Evolutionary conservation across 2,888 invertebrate species (phyloP), one percentile per base, ranked within the genome.

Genomic region (Leptarthrus brevirostris): DNA sequence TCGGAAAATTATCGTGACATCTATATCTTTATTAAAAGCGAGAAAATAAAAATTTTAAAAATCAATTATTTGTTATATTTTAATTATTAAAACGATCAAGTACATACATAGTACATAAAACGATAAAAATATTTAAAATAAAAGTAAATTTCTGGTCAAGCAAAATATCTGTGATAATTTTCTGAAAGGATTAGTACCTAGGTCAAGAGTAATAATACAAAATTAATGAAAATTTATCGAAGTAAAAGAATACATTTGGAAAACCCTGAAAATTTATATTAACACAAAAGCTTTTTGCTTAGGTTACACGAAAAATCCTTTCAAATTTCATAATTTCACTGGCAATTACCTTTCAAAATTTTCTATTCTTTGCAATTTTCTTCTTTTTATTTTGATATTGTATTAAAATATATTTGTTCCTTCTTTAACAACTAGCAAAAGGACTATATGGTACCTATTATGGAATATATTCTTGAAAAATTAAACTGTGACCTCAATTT

Each of bases 131-230:
- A 14, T 70, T 58, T 58, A 44, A 66, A 54, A 53, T 44, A 47
- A 56, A 52, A 54, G 5, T 22, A 54, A 22, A 34, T 30, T 40
- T 75, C 72, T 75, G 72, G 74, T 75, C 72, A 75, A 56, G 30
- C 72, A 74, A 76, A 74, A 74, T 76, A 76, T 76, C 74, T 76
- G 76, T 74, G 74, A 76, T 76, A 76, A 76, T 76, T 76, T 74
- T 76, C 76, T 76, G 74, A 76, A 72, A 73, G 74, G 76, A 73
- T 72, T 58, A 72, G 56, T 72, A 72, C 49, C 52, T 72, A 61
- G 44, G 72, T 20, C 72, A 56, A 16, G 40, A 71, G 22, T 71
- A 71, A 56, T 34, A 52, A 70, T 70, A 70, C 52, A 36, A 70
- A 70, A 34, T 70, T 70, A 22, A n/a, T 18, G 36, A 52, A 20